Evolutionary conservation across 2,797 vertebrate species (phyloP).

Genomic region (Gadopsis marmoratus): DNA sequence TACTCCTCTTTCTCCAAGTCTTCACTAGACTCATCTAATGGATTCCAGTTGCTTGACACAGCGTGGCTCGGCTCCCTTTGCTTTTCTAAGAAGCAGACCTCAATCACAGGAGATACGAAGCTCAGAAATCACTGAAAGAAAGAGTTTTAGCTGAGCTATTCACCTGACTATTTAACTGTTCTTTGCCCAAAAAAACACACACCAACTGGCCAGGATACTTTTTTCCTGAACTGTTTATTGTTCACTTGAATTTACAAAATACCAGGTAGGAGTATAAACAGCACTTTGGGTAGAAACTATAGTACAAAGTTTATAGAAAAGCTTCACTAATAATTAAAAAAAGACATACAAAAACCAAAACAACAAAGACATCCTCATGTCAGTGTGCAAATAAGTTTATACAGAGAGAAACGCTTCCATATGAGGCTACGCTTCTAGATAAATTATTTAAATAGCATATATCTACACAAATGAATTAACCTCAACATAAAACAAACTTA

Average conservation of each 20-base stretch:
- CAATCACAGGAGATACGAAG: conserved; percentile 42
- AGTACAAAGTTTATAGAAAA: conserved; percentile 94
- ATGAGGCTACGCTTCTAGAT: conserved; percentile 95
- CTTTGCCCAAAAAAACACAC: conserved; percentile 29
- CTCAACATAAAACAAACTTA: conserved; percentile 90
- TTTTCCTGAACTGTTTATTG: conserved; percentile 88
- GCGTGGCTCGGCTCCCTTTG: conserved; percentile 47
- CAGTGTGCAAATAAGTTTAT: conserved; percentile 99
- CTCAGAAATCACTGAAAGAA: conserved; percentile 25
- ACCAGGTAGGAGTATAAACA: conserved; percentile 90
- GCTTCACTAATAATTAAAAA: conserved; percentile 88
- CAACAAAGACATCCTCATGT: conserved; percentile 91
- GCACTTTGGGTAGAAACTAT: conserved; percentile 88
- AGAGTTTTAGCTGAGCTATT: neutral
- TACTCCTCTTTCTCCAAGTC: conserved; percentile 67
- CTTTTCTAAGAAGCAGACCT: conserved; percentile 51
- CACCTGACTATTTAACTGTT: conserved; percentile 20
- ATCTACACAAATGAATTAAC: conserved; percentile 96
- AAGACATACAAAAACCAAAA: conserved; percentile 85
- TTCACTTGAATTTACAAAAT: conserved; percentile 91
- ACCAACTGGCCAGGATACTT: conserved; percentile 23
- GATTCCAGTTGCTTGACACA: conserved; percentile 72
- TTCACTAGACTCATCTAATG: conserved; percentile 67
- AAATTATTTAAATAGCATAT: conserved; percentile 99
- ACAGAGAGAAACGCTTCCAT: conserved; percentile 97